Conservation (phyloP, 2,888 invertebrate species). For the Beris morrisii region DNA sequence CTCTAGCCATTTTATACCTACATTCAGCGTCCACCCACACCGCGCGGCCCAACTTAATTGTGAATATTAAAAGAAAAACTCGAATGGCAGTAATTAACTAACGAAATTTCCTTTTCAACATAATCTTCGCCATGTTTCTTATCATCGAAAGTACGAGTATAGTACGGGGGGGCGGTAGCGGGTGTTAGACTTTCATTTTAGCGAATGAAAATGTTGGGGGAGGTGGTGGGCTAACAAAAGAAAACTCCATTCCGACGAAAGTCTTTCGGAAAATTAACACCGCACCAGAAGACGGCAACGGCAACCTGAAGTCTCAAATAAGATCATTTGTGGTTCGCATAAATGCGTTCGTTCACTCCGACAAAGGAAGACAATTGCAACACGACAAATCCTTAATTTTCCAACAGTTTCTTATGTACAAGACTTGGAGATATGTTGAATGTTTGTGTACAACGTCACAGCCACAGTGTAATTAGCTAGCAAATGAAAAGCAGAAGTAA, state of each 20-base stretch:
- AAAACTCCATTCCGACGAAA: conserved; percentile 2
- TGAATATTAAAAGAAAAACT: conserved; percentile 26
- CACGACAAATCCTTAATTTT: conserved; percentile 33
- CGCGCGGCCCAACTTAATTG: conserved; percentile 11
- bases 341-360: conserved; percentile 8
- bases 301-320: conserved; percentile 11
- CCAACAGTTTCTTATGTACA: conserved; percentile 23
- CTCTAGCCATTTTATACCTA: not conserved
- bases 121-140: conserved; percentile 29
- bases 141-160: conserved; percentile 5
- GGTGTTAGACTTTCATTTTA: not conserved
- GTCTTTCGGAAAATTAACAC: conserved; percentile 9
- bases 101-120: conserved; percentile 30
- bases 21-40: conserved; percentile 14
- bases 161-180: not conserved
- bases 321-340: conserved; percentile 28
- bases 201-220: not conserved
- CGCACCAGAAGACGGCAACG: conserved; percentile 11
- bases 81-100: conserved; percentile 32
- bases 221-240: conserved; percentile 14
- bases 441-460: not conserved
- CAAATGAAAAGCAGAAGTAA: conserved; percentile 4
- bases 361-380: conserved; percentile 24
- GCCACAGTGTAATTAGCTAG: conserved; percentile 14
- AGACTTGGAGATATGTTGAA: not conserved